Base-by-base conservation (phyloP, 1,140 invertebrate species). In the Luehdorfia chinensis region DNA sequence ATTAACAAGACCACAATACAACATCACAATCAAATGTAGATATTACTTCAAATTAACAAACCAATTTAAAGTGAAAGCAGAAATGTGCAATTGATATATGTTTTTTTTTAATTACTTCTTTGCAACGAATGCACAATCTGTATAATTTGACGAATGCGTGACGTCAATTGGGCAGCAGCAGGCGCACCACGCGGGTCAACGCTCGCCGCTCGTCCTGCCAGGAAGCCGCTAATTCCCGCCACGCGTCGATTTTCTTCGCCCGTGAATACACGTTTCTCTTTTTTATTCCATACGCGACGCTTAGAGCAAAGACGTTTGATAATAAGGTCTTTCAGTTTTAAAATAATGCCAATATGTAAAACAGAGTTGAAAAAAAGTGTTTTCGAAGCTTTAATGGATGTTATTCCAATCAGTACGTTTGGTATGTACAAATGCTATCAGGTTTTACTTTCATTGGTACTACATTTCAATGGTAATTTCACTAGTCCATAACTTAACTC, bases 191-290 rank as follows among this genome's bases (percentile, higher is more conserved):
- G 39, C 50, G 59, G 73, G 71, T 78, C 67, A 78, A 75, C 60
- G 75, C 46, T 55, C 76, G 58, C 32, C 50, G 59, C 47, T 59
- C 66, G 64, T 77, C 69, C 74, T 69, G 73, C 48, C 78, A 79
- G 75, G 77, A 81, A 72, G 69, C 65, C 62, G 63, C 72, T 75
- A 77, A 79, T 81, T 77, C 74, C 64, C 63, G 65, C 61, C 74
- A 78, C 71, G 71, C 72, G 72, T 55, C 66, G 55, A 58, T 63
- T 65, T 64, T 55, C 60, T 59, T 52, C 50, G 41, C 54, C 59
- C 50, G 57, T 59, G 53, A 57, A 63, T 52, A 33, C 47, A 59
- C 55, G 52, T 58, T 58, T 55, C 48, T 50, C 43, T 56, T 27
- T n/a, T 51, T 47, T 51, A 48, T 46, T 32, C 33, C 36, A 16